Evolutionary conservation across 2,888 invertebrate genomes (phyloP).

Genomic region (Rutpela maculata): DNA sequence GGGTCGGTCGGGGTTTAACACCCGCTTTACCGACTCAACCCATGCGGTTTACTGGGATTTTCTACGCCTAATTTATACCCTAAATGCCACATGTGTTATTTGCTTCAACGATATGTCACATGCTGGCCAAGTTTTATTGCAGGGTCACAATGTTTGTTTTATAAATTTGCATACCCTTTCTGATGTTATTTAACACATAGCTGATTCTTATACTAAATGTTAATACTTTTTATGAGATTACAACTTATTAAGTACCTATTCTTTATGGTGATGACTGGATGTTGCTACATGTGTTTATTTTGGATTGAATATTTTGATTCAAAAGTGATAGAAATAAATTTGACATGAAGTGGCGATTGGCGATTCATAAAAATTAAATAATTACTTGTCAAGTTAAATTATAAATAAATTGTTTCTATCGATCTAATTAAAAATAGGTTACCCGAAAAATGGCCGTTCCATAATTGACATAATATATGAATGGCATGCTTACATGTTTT

Average conservation of each 20-base stretch:
- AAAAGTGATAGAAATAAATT: neutral
- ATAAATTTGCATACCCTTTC: constrained; percentile 59
- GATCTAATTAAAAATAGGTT: no score
- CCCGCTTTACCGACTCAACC: constrained; percentile 60
- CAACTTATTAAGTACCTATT: constrained; percentile 15
- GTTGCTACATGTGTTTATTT: neutral
- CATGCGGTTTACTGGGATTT: constrained; percentile 70
- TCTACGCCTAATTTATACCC: constrained; percentile 70
- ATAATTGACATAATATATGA: no score
- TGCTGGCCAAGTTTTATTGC: constrained; percentile 62
- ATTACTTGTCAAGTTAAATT: no score
- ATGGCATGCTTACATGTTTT: no score
- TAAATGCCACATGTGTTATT: constrained; percentile 65
- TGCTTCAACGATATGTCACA: constrained; percentile 65
- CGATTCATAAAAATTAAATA: no score
- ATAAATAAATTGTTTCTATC: no score
- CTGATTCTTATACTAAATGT: constrained; percentile 16
- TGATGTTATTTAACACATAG: constrained; percentile 27
- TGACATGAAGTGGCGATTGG: neutral
- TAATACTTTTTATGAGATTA: constrained; percentile 52
- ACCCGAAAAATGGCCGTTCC: no score
- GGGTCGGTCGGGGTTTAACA: constrained; percentile 58
- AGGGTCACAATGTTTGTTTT: constrained; percentile 63
- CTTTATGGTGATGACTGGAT: neutral
- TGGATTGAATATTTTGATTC: neutral